Percentiles rank a stretch among this genome's conserved stretches.
Evolutionary conservation across 2,113 vertebrate species (phyloP).

Genomic region (Barbus barbus): DNA sequence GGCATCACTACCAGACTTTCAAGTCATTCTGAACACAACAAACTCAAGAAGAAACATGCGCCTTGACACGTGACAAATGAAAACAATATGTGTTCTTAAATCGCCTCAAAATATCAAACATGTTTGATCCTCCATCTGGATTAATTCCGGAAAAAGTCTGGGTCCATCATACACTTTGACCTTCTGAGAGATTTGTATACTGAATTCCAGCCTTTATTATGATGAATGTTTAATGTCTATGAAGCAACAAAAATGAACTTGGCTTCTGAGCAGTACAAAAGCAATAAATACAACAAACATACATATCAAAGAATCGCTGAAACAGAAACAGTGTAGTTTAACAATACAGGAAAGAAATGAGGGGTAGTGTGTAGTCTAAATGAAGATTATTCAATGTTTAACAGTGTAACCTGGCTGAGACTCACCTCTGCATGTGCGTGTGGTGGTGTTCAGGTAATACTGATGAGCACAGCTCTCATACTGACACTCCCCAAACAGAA

Average conservation of each 20-base stretch:
- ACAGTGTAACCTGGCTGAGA: background rate
- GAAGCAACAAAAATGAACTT: background rate
- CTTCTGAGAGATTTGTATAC: background rate
- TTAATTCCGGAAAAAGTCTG: background rate
- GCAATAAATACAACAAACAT: no score
- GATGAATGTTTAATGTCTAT: background rate
- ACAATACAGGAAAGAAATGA: background rate
- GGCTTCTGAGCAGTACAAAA: no score
- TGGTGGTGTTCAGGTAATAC: conserved; percentile 87
- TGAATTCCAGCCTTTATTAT: background rate
- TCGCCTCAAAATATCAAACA: background rate
- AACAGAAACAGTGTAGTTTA: no score
- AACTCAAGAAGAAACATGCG: background rate
- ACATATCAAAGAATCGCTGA: no score
- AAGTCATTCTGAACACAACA: background rate
- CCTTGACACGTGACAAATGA: background rate
- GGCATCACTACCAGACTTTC: background rate
- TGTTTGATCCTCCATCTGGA: no score
- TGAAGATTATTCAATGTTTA: background rate
- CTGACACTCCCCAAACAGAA: conserved; percentile 91
- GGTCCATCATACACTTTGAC: no score
- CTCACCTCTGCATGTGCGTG: conserved; percentile 85
- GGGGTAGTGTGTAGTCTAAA: background rate
- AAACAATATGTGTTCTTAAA: background rate
- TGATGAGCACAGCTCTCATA: conserved; percentile 88